Conservation (phyloP, 1,140 invertebrate genomes). For the Dinothrombium tinctorium region DNA sequence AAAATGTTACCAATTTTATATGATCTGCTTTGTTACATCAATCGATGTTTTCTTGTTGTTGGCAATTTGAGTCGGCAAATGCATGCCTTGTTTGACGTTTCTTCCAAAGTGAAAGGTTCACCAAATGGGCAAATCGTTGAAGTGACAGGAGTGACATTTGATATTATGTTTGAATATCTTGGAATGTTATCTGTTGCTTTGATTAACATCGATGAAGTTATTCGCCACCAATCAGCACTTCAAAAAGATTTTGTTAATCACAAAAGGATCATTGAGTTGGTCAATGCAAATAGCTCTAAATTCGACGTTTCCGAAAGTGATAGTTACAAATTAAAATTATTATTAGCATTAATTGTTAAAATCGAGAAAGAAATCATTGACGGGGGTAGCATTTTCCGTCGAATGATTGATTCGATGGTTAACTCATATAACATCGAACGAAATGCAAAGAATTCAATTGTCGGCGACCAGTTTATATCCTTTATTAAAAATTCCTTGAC, state of each 20-base stretch:
- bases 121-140: neutral
- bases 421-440: conserved; percentile 34
- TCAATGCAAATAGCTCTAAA: neutral
- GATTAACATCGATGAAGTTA: conserved; percentile 42
- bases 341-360: conserved; percentile 3
- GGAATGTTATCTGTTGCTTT: conserved; percentile 39
- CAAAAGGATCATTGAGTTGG: conserved; percentile 6
- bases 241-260: conserved; percentile 22
- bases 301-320: conserved; percentile 5
- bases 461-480: conserved; percentile 41
- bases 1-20: conserved; percentile 17
- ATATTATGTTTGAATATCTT: conserved; percentile 35
- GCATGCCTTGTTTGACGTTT: conserved; percentile 26
- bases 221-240: conserved; percentile 34
- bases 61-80: conserved; percentile 39
- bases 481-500: conserved; percentile 38
- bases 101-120: neutral
- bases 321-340: conserved; percentile 1
- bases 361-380: conserved; percentile 10
- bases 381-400: conserved; percentile 7
- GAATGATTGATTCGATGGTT: conserved; percentile 24
- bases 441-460: conserved; percentile 33
- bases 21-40: conserved; percentile 36
- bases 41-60: conserved; percentile 36
- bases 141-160: conserved; percentile 12